phyloP scores from a whole-genome alignment of 2,113 vertebrate genomes.

The Ia io region DNA sequence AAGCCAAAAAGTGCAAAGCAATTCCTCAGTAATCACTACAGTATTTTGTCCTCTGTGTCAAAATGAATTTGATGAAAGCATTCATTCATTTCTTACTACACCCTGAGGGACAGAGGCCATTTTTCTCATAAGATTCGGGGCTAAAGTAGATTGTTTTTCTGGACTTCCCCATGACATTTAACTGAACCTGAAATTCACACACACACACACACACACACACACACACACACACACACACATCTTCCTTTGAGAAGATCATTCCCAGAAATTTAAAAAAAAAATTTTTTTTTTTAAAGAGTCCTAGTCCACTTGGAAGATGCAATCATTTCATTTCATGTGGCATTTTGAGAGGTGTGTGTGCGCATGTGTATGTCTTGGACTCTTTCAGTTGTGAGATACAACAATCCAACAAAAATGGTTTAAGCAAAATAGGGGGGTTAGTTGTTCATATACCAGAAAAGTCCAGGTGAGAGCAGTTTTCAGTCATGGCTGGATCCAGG shows the following conservation, averaged over 20 bases:
- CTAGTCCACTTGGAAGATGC: neutral
- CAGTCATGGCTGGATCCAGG: neutral
- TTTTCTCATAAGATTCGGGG: neutral
- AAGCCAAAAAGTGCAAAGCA: slow-evolving; percentile 18
- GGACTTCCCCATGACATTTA: neutral
- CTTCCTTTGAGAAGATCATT: neutral
- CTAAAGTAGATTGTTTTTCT: slow-evolving; percentile 33
- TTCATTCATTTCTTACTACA: slow-evolving; percentile 50
- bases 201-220: no score
- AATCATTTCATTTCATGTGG: neutral
- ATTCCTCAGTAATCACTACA: slow-evolving; percentile 43
- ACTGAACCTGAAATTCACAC: slow-evolving; percentile 41
- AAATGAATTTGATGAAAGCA: slow-evolving; percentile 40
- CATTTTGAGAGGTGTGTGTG: neutral
- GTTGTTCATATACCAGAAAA: neutral
- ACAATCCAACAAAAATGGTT: neutral
- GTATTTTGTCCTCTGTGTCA: slow-evolving; percentile 52
- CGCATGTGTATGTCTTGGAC: neutral
- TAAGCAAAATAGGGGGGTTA: neutral
- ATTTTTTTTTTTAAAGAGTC: neutral
- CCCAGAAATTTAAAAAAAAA: neutral
- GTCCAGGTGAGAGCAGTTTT: neutral
- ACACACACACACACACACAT: no score
- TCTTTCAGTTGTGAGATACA: neutral
- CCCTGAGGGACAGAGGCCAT: neutral